Evolutionary conservation across 1,140 invertebrate species (phyloP).

Genomic region (Sminthurinus signatus): DNA sequence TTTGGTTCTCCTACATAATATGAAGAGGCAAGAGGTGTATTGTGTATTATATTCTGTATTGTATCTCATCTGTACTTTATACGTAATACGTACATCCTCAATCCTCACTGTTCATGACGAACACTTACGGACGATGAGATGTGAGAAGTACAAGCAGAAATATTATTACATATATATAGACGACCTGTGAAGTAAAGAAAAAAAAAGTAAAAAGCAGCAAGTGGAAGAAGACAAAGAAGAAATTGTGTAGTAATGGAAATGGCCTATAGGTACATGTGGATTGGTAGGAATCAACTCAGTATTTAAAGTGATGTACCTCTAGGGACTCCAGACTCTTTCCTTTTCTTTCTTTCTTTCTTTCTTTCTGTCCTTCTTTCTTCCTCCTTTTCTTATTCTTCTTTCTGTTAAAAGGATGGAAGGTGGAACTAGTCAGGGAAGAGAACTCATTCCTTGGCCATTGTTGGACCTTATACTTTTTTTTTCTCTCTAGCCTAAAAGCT

Average conservation of each 20-base stretch:
- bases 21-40: no score
- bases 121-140: no score
- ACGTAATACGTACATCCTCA: no score
- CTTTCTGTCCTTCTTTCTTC: no score
- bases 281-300: background rate
- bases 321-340: background rate
- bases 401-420: conserved; percentile 7
- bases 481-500: no score
- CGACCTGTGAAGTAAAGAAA: no score
- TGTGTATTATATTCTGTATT: no score
- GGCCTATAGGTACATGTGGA: background rate
- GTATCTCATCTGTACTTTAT: no score
- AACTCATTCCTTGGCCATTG: background rate
- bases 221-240: background rate
- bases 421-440: background rate
- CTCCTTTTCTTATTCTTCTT: no score
- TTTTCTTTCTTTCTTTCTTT: no score
- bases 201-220: background rate
- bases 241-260: background rate
- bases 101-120: no score
- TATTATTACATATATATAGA: no score
- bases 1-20: background rate
- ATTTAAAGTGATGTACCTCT: conserved; percentile 7
- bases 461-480: background rate
- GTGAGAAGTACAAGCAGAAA: background rate